Percentiles rank a stretch among this genome's conserved stretches.
Evolutionary conservation across 2,113 vertebrate species (phyloP).

Genomic region (Crotophaga sulcirostris): DNA sequence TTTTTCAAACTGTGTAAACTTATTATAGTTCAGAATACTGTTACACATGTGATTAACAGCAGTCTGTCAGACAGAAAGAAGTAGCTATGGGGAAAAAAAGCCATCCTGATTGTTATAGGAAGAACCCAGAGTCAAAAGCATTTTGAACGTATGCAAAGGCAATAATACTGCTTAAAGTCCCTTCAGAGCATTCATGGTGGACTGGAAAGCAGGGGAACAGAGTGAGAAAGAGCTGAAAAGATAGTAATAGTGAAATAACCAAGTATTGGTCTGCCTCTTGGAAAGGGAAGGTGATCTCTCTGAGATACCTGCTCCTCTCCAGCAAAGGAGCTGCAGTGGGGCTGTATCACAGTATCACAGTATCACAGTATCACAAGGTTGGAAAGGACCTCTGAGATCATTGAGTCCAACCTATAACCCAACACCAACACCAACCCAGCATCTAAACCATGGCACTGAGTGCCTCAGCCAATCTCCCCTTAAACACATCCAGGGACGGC

Average conservation of each 20-base stretch:
- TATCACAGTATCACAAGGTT: no score
- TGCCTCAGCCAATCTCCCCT: no score
- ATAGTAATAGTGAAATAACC: neutral
- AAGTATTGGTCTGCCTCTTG: neutral
- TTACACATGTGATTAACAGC: neutral
- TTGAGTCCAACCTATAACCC: no score
- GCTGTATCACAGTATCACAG: no score
- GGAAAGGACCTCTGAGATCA: no score
- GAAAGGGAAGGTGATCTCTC: neutral
- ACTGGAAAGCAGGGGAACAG: fast-evolving
- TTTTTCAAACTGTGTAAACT: neutral
- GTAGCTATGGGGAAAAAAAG: neutral
- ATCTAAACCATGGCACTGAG: no score
- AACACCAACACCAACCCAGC: no score
- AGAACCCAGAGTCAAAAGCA: neutral
- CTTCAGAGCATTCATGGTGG: neutral
- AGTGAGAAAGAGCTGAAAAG: neutral
- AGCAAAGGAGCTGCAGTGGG: neutral
- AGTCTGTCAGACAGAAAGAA: neutral
- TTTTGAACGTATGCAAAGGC: neutral
- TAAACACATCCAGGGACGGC: no score
- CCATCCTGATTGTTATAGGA: neutral
- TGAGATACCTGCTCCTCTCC: neutral
- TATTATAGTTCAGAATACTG: slow-evolving; percentile 2
- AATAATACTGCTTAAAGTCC: neutral